These are phyloP conservation scores for Sinodicranocentrus sp. DNA, from an alignment of 2,888 invertebrate species.

Conservation along the genomic window DNA sequence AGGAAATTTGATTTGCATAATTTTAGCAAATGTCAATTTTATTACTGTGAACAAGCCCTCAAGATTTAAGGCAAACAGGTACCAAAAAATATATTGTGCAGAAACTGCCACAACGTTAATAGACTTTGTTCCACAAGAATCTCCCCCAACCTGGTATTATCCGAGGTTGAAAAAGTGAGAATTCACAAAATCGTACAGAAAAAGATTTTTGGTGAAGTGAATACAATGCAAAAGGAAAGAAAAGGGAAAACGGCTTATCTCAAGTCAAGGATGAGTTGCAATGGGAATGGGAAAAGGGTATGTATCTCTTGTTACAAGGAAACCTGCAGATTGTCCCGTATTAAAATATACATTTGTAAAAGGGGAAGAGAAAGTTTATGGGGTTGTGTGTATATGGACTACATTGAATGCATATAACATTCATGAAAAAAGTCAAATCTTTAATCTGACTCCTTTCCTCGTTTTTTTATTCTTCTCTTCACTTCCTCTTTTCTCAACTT, in stretches of 20 bases:
- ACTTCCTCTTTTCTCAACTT: background rate
- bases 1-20: constrained; percentile 18
- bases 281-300: background rate
- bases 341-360: constrained; percentile 13
- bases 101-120: no score
- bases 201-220: constrained; percentile 15
- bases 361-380: background rate
- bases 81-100: no score
- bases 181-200: background rate
- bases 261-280: constrained; percentile 42
- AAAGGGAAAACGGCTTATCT: constrained; percentile 11
- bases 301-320: constrained; percentile 17
- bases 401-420: constrained; percentile 12
- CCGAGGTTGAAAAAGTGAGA: background rate
- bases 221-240: constrained; percentile 27
- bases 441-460: constrained; percentile 43
- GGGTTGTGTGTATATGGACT: background rate
- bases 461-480: background rate
- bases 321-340: constrained; percentile 20
- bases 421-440: constrained; percentile 52
- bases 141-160: background rate
- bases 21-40: constrained; percentile 25
- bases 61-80: no score
- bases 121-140: no score
- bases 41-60: constrained; percentile 23